These are phyloP conservation scores for Latrodectus elegans DNA, from an alignment of 2,888 invertebrate species.

Conservation along the genomic window DNA sequence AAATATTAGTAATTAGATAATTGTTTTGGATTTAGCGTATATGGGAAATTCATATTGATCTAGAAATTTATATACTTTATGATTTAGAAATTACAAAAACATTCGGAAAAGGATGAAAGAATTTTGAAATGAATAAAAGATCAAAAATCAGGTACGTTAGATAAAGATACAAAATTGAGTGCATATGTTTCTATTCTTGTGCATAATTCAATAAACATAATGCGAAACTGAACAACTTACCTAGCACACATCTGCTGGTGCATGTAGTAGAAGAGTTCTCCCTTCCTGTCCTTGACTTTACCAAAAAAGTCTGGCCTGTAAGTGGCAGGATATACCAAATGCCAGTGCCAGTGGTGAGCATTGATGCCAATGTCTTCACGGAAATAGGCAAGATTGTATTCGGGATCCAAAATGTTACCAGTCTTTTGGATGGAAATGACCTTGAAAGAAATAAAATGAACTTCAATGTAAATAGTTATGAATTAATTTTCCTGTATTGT, in stretches of 20 bases:
- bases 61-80: no score
- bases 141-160: no score
- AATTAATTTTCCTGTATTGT: background rate
- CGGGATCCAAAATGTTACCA: conserved; percentile 83
- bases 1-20: no score
- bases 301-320: conserved; percentile 78
- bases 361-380: conserved; percentile 84
- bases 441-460: background rate
- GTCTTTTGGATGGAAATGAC: conserved; percentile 78
- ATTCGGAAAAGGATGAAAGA: no score
- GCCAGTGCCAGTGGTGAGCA: conserved; percentile 80
- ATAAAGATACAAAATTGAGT: no score
- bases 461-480: background rate
- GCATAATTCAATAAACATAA: no score
- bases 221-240: conserved; percentile 71
- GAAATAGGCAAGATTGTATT: conserved; percentile 83
- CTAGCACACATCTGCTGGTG: conserved; percentile 77
- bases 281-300: conserved; percentile 79
- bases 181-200: no score
- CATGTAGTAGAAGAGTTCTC: conserved; percentile 81
- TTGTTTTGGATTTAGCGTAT: no score
- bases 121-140: no score
- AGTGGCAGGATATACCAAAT: conserved; percentile 81
- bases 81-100: no score
- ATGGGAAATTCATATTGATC: no score